Evolutionary conservation across 2,113 vertebrate species (phyloP).

Genomic region (Tricholaema leucomelas): DNA sequence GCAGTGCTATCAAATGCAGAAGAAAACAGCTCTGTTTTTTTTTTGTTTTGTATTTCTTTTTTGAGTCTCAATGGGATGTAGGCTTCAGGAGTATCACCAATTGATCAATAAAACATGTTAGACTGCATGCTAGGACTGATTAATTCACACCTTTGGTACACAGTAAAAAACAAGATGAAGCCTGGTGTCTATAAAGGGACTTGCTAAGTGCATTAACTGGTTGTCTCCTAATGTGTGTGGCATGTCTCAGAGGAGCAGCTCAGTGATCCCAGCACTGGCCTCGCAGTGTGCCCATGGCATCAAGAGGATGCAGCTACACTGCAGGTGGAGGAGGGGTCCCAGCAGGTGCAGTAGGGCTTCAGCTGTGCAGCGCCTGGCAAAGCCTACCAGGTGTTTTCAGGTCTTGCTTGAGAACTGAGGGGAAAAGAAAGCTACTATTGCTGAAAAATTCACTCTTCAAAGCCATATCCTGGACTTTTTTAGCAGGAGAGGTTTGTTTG

Average conservation of each 20-base stretch:
- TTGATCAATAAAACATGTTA: conserved; percentile 70
- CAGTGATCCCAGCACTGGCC: neutral
- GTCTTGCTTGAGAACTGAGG: neutral
- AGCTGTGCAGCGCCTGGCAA: neutral
- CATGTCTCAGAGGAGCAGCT: neutral
- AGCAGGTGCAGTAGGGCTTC: no score
- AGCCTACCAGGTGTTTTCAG: neutral
- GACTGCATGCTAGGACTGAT: conserved; percentile 56
- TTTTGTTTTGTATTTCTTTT: conserved; percentile 59
- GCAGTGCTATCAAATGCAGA: conserved; percentile 13
- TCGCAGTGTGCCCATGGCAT: neutral
- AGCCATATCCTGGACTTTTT: neutral
- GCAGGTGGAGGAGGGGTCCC: neutral
- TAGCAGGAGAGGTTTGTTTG: neutral
- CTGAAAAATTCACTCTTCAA: neutral
- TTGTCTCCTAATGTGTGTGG: conserved; percentile 14
- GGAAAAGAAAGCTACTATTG: neutral
- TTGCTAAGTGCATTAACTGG: conserved; percentile 47
- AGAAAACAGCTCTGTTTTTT: conserved; percentile 8
- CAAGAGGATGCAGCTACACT: rapidly evolving
- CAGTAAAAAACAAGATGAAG: conserved; percentile 40
- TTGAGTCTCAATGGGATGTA: conserved; percentile 39
- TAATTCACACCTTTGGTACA: conserved; percentile 65
- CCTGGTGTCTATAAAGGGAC: conserved; percentile 61
- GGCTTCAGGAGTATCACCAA: conserved; percentile 54